A percentile compares a stretch with the other conserved stretches of the same genome.
Evolutionary conservation across 2,888 invertebrate genomes (phyloP).

Genomic region (Lycocerus yunnanus): DNA sequence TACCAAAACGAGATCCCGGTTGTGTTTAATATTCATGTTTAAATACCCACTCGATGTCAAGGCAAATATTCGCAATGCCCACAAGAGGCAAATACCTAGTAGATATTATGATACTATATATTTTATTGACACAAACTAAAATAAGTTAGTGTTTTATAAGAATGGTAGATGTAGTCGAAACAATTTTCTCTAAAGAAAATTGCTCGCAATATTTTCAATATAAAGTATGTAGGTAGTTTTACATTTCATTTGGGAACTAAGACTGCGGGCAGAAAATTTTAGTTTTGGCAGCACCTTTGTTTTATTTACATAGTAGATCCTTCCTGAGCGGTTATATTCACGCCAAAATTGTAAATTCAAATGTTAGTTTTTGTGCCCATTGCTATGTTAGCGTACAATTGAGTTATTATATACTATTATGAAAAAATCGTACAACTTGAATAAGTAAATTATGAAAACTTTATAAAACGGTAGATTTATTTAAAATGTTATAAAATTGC

Average conservation of each 20-base stretch:
- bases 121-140: background rate
- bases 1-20: slow-evolving; percentile 15
- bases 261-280: slow-evolving; percentile 1
- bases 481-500: too few species aligned
- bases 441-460: too few species aligned
- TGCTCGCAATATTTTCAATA: background rate
- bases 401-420: too few species aligned
- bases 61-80: background rate
- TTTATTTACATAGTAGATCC: slow-evolving; percentile 8
- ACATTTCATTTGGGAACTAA: slow-evolving; percentile 17
- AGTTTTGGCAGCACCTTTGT: slow-evolving; percentile 4
- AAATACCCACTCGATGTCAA: slow-evolving; percentile 9
- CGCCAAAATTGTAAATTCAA: background rate
- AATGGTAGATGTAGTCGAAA: background rate
- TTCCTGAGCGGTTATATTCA: background rate
- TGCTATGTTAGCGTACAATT: background rate
- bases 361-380: background rate
- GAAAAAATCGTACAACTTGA: too few species aligned
- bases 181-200: background rate
- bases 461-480: too few species aligned
- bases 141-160: background rate
- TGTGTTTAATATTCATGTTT: slow-evolving; percentile 27
- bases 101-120: background rate
- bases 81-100: background rate
- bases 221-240: too few species aligned